Percentiles rank a stretch among this genome's conserved stretches.
Evolutionary conservation across 2,113 vertebrate species (phyloP).

Genomic region (Vireo altiloquus): DNA sequence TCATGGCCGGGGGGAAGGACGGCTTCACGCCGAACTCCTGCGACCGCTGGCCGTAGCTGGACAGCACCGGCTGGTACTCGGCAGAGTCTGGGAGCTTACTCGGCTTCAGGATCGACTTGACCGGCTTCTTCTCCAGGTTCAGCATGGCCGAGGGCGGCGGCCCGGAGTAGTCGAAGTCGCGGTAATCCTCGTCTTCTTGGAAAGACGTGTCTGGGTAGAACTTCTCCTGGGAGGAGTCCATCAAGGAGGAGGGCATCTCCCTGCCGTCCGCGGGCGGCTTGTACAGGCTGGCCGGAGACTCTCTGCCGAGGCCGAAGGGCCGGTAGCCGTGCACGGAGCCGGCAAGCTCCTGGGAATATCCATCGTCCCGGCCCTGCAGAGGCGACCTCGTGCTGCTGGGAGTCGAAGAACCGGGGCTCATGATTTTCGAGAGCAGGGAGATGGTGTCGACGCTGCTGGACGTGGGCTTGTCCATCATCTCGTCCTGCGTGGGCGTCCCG

Average conservation of each 20-base stretch:
- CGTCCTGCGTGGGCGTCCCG: constrained; percentile 94
- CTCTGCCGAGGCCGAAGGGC: constrained; percentile 67
- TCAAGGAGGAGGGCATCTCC: constrained; percentile 70
- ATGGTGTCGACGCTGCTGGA: constrained; percentile 72
- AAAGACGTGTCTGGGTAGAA: constrained; percentile 79
- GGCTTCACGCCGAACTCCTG: constrained; percentile 72
- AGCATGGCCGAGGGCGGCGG: constrained; percentile 70
- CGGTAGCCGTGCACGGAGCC: constrained; percentile 65
- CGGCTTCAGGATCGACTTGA: constrained; percentile 76
- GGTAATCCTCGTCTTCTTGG: constrained; percentile 78
- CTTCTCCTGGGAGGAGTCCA: constrained; percentile 78
- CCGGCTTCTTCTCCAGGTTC: constrained; percentile 76
- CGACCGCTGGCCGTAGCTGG: constrained; percentile 64
- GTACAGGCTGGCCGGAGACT: constrained; percentile 66
- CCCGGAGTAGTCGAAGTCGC: constrained; percentile 76
- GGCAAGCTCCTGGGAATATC: constrained; percentile 69
- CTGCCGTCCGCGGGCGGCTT: constrained; percentile 65
- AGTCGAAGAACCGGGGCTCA: constrained; percentile 79
- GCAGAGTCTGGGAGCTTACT: constrained; percentile 64
- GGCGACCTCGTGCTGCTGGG: constrained; percentile 76
- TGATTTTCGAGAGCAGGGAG: constrained; percentile 79
- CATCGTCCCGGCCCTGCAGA: constrained; percentile 68
- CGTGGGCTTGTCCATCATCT: constrained; percentile 93
- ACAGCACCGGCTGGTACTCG: constrained; percentile 69
- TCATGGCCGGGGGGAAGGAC: constrained; percentile 62